phyloP scores from a whole-genome alignment of 1,140 invertebrate species.

The Trachymyrmex septentrionalis region DNA sequence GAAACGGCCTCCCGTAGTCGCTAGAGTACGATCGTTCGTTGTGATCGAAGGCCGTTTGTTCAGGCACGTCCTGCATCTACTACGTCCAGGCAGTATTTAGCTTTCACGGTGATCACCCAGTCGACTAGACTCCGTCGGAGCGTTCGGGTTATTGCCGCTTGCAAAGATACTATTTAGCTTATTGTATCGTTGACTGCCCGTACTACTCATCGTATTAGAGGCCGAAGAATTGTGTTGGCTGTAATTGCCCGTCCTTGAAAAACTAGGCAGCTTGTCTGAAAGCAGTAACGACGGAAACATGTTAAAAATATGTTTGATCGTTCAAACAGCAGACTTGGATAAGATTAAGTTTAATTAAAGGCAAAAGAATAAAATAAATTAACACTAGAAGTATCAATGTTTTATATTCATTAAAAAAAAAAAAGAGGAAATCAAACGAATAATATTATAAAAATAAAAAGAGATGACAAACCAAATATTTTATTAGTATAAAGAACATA shows the following conservation, averaged over 20 bases:
- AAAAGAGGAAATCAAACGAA: too few relatives aligned
- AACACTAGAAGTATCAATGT: too few relatives aligned
- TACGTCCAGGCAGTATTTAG: conserved; percentile 74
- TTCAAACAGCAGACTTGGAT: neutral
- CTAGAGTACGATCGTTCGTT: conserved; percentile 67
- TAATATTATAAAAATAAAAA: too few relatives aligned
- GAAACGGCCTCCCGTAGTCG: conserved; percentile 39
- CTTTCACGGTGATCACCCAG: conserved; percentile 84
- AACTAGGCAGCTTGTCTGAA: conserved; percentile 84
- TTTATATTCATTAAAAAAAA: too few relatives aligned
- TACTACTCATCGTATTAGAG: conserved; percentile 85
- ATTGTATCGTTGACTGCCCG: conserved; percentile 85
- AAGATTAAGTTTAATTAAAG: neutral
- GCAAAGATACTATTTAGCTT: conserved; percentile 84
- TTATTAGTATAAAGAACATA: too few relatives aligned
- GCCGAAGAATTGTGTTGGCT: conserved; percentile 84
- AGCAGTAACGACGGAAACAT: conserved; percentile 28
- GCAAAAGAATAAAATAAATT: neutral
- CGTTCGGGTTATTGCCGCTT: conserved; percentile 79
- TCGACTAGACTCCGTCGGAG: conserved; percentile 80
- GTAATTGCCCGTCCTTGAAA: conserved; percentile 81
- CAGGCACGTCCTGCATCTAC: conserved; percentile 13
- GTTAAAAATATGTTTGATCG: conserved; percentile 8
- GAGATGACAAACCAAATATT: too few relatives aligned
- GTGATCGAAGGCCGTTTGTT: conserved; percentile 70